phyloP scores from a whole-genome alignment of 2,888 invertebrate genomes.

The Mechanitis messenoides region DNA sequence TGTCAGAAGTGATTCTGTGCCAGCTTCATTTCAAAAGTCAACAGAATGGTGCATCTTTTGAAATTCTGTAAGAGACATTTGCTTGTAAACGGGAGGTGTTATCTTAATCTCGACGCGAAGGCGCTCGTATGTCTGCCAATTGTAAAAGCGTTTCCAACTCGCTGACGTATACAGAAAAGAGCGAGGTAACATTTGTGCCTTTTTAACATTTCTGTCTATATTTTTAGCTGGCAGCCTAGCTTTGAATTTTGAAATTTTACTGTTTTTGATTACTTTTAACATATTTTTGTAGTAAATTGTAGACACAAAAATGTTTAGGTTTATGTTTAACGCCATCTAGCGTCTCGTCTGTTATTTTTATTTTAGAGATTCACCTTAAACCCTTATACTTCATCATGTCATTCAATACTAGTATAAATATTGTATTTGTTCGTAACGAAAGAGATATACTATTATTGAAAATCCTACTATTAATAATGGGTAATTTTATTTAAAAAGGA shows the following conservation, averaged over 20 bases:
- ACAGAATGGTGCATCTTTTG: conserved; percentile 25
- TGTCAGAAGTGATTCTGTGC: conserved; percentile 23
- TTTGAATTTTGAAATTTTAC: conserved; percentile 33
- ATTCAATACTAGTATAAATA: too few relatives aligned
- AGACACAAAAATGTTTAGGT: too few relatives aligned
- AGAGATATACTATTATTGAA: too few relatives aligned
- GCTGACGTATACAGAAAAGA: conserved; percentile 42
- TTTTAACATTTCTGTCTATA: conserved; percentile 43
- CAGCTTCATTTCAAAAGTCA: conserved; percentile 26
- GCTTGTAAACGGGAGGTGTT: conserved; percentile 50
- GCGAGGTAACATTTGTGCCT: conserved; percentile 56
- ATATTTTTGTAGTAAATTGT: too few relatives aligned
- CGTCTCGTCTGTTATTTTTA: too few relatives aligned
- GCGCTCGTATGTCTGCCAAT: conserved; percentile 44
- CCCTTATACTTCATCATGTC: too few relatives aligned
- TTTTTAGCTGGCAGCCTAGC: conserved; percentile 36
- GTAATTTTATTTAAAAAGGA: too few relatives aligned
- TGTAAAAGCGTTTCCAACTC: conserved; percentile 52
- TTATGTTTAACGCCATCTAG: too few relatives aligned
- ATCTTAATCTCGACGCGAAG: conserved; percentile 62
- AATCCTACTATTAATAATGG: too few relatives aligned
- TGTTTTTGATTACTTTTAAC: too few relatives aligned
- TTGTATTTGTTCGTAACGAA: too few relatives aligned
- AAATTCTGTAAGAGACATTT: conserved; percentile 22
- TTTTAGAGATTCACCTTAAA: too few relatives aligned